A percentile compares a stretch with the other conserved stretches of the same genome.
These are phyloP conservation scores for Allygus modestus DNA, from an alignment of 2,888 invertebrate species.

Conservation along the genomic window DNA sequence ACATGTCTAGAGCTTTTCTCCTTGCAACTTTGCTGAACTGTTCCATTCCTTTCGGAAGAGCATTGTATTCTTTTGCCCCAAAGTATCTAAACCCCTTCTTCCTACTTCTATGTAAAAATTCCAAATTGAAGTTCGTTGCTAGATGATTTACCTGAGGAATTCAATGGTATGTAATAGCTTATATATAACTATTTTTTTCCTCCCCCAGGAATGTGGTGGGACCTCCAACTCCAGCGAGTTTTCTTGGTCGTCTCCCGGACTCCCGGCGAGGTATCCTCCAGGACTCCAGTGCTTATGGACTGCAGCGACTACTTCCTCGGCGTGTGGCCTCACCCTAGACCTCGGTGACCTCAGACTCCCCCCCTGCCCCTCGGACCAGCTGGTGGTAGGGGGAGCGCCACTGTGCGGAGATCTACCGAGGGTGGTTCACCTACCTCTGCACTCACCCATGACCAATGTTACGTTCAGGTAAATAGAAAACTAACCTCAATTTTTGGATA, in stretches of 20 bases:
- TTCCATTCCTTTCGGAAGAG: no score
- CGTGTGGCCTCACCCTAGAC: constrained; percentile 13
- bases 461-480: constrained; percentile 10
- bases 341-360: constrained; percentile 10
- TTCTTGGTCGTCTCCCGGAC: not conserved
- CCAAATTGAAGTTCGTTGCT: no score
- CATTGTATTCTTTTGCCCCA: no score
- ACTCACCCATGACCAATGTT: not conserved
- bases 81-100: no score
- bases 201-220: constrained; percentile 11
- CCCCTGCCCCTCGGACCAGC: constrained; percentile 6
- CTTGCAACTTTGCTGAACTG: no score
- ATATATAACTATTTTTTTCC: no score
- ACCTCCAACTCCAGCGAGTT: not conserved
- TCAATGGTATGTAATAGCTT: no score
- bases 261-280: not conserved
- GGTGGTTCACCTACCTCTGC: not conserved
- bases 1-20: no score
- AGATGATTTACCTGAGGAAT: no score
- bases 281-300: not conserved
- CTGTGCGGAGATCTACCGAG: constrained; percentile 8
- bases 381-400: constrained; percentile 2
- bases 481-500: not conserved
- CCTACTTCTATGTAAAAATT: no score
- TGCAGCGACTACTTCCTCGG: not conserved